A percentile compares a stretch with the other conserved stretches of the same genome.
Conservation (phyloP, 2,797 vertebrate species). For the Arnoldichthys spilopterus region DNA sequence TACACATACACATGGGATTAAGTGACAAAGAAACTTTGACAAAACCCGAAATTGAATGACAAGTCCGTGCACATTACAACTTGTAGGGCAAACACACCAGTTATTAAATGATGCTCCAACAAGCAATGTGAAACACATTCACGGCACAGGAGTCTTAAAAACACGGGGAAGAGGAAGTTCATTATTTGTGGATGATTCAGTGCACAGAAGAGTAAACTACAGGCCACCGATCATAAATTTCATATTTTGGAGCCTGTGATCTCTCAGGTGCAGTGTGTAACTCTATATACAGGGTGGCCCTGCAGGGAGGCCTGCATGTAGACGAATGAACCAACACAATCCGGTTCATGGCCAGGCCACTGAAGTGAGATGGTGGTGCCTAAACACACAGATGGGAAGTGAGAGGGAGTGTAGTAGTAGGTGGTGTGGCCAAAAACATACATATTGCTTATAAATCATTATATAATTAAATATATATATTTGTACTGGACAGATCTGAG, state of each 20-base stretch:
- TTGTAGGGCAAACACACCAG: no score
- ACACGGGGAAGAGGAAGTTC: neutral
- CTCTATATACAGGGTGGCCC: neutral
- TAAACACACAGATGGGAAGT: neutral
- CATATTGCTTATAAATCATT: no score
- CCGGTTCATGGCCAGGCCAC: neutral
- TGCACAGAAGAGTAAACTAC: neutral
- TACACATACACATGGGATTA: no score
- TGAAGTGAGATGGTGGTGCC: neutral
- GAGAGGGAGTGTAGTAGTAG: neutral
- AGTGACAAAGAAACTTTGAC: no score
- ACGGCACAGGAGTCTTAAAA: constrained; percentile 10
- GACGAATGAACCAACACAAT: neutral
- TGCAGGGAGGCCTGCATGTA: neutral
- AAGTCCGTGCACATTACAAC: no score
- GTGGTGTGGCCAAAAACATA: no score
- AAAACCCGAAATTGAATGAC: no score
- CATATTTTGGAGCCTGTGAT: constrained; percentile 5
- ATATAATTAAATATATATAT: no score
- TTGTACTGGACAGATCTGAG: no score
- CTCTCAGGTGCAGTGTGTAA: constrained; percentile 23
- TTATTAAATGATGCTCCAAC: neutral
- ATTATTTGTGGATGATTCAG: constrained; percentile 4
- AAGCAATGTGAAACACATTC: constrained; percentile 4
- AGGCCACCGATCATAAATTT: constrained; percentile 14